phyloP scores from a whole-genome alignment of 2,113 vertebrate genomes.

The Gallinago jamesoni region DNA sequence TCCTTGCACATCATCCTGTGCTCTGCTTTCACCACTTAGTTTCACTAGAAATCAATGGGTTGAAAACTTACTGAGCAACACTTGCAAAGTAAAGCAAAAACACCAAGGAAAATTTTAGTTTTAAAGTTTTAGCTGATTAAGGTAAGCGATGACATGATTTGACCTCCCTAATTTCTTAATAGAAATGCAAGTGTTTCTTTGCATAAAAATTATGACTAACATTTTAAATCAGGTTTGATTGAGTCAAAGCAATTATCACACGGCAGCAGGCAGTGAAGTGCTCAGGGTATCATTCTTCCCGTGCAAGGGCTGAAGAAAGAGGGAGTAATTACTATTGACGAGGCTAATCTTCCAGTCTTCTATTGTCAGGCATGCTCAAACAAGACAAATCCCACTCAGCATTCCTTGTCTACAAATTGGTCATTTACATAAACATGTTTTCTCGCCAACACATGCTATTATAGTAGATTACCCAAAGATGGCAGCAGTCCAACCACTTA shows the following conservation, averaged over 20 bases:
- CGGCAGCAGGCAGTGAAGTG: background rate
- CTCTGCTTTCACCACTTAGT: background rate
- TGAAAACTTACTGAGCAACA: background rate
- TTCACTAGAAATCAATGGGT: background rate
- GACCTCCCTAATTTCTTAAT: background rate
- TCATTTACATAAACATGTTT: background rate
- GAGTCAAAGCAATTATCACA: slow-evolving; percentile 44
- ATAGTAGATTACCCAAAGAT: background rate
- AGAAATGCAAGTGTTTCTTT: background rate
- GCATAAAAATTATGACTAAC: slow-evolving; percentile 43
- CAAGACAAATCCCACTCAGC: background rate
- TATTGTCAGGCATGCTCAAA: background rate
- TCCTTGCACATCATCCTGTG: background rate
- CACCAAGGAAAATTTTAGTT: background rate
- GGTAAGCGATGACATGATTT: background rate
- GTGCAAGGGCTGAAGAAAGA: background rate
- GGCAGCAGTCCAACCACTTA: slow-evolving; percentile 52
- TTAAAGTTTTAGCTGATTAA: background rate
- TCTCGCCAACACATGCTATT: background rate
- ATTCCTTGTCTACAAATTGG: slow-evolving; percentile 5
- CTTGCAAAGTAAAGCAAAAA: background rate
- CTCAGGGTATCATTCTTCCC: background rate
- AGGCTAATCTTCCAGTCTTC: slow-evolving; percentile 1
- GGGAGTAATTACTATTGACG: background rate
- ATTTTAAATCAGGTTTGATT: slow-evolving; percentile 36